Percentiles rank a stretch among this genome's conserved stretches.
Evolutionary conservation across 2,888 invertebrate species (phyloP).

Genomic region (Pilophorus perplexus): DNA sequence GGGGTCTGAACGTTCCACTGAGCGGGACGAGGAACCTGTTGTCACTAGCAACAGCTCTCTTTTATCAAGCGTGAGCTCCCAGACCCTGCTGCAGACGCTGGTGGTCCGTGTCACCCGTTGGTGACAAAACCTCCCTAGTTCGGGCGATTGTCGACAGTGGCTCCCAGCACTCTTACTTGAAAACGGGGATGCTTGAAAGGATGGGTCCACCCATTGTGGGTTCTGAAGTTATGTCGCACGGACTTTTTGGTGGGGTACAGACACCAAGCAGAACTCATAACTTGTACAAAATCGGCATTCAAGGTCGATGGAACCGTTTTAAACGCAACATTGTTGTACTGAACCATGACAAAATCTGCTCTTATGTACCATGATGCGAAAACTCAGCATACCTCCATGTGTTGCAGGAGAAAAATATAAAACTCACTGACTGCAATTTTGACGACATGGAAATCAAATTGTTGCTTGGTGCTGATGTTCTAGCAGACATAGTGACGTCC

Average conservation of each 20-base stretch:
- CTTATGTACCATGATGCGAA: conserved; percentile 11
- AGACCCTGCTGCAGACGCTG: too few species aligned
- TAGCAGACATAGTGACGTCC: background rate
- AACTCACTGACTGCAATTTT: background rate
- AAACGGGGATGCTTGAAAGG: background rate
- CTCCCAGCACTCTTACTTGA: conserved; percentile 11
- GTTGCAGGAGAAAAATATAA: background rate
- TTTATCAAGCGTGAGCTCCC: too few species aligned
- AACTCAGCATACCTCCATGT: background rate
- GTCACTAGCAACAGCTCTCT: too few species aligned
- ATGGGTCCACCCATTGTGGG: background rate
- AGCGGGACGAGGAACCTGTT: too few species aligned
- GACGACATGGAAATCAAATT: conserved; percentile 8
- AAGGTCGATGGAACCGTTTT: too few species aligned
- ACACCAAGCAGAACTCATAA: background rate
- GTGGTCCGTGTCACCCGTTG: too few species aligned
- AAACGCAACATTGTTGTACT: background rate
- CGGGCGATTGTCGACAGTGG: conserved; percentile 13
- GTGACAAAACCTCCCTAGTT: background rate
- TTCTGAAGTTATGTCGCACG: background rate
- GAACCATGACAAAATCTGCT: conserved; percentile 1
- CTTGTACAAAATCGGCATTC: conserved; percentile 1
- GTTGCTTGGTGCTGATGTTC: conserved; percentile 15
- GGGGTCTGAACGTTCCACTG: background rate
- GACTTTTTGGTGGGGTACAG: conserved; percentile 18